phyloP scores from a whole-genome alignment of 2,888 invertebrate species.

The Griposia aprilina region DNA sequence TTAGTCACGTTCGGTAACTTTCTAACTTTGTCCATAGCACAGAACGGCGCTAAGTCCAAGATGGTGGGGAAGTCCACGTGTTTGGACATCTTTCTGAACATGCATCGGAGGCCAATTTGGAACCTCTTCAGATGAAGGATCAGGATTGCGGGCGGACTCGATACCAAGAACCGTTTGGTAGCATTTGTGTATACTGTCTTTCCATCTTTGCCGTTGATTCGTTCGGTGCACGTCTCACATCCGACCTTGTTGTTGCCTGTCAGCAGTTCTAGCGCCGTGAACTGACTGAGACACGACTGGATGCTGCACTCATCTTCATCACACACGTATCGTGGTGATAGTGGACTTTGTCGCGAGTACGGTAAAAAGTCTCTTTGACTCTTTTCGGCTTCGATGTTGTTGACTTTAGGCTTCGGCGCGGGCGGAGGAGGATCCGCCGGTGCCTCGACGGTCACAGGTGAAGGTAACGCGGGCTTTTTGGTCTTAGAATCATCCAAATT shows the following conservation, averaged over 20 bases:
- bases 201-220: slow-evolving; percentile 92
- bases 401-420: slow-evolving; percentile 77
- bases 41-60: slow-evolving; percentile 97
- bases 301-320: slow-evolving; percentile 96
- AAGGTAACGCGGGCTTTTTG: slow-evolving; percentile 75
- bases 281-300: slow-evolving; percentile 97
- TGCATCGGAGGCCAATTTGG: slow-evolving; percentile 94
- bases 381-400: slow-evolving; percentile 80
- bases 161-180: slow-evolving; percentile 96
- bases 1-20: slow-evolving; percentile 91
- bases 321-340: slow-evolving; percentile 93
- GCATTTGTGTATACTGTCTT: slow-evolving; percentile 95
- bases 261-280: slow-evolving; percentile 97
- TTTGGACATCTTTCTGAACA: slow-evolving; percentile 95
- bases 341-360: slow-evolving; percentile 85
- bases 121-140: slow-evolving; percentile 99
- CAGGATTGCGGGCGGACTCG: slow-evolving; percentile 97
- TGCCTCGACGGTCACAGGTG: slow-evolving; percentile 74
- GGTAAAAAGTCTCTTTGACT: slow-evolving; percentile 79
- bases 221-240: slow-evolving; percentile 96
- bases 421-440: slow-evolving; percentile 72
- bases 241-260: slow-evolving; percentile 98
- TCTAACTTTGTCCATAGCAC: slow-evolving; percentile 92
- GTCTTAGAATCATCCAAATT: slow-evolving; percentile 75
- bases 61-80: slow-evolving; percentile 96